phyloP scores from a whole-genome alignment of 2,888 invertebrate species.

The Tyria jacobaeae region DNA sequence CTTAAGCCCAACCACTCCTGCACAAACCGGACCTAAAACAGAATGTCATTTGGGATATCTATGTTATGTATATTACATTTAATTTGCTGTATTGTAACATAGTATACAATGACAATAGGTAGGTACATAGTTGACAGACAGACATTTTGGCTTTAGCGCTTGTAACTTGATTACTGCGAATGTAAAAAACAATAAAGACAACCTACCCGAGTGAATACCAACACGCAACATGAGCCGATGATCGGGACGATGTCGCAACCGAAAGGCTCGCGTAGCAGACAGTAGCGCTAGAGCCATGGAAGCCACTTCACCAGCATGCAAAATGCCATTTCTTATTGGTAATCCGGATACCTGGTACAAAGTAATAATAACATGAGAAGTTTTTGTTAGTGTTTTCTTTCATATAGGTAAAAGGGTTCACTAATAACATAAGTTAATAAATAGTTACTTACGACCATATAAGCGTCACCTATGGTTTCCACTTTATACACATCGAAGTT shows the following conservation, averaged over 20 bases:
- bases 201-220: conserved; percentile 94
- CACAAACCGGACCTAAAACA: conserved; percentile 93
- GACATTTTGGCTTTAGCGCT: no score
- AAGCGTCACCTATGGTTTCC: conserved; percentile 96
- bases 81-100: neutral
- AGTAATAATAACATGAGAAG: conserved; percentile 19
- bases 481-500: conserved; percentile 98
- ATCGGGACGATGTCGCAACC: conserved; percentile 94
- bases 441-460: conserved; percentile 92
- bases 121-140: no score
- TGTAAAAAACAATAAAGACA: no score
- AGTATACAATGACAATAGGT: no score
- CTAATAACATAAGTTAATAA: no score
- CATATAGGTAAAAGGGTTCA: neutral
- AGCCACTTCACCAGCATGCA: conserved; percentile 97
- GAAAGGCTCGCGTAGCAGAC: conserved; percentile 93
- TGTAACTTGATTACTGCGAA: no score
- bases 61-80: neutral
- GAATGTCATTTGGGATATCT: neutral
- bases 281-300: conserved; percentile 96
- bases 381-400: no score
- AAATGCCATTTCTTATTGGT: conserved; percentile 94
- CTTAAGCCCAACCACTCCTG: conserved; percentile 96
- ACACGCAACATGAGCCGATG: conserved; percentile 95
- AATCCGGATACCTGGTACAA: conserved; percentile 91